Percentiles rank a stretch among this genome's conserved stretches.
Evolutionary conservation across 2,888 invertebrate species (phyloP).

Genomic region (Tiliacea aurago): DNA sequence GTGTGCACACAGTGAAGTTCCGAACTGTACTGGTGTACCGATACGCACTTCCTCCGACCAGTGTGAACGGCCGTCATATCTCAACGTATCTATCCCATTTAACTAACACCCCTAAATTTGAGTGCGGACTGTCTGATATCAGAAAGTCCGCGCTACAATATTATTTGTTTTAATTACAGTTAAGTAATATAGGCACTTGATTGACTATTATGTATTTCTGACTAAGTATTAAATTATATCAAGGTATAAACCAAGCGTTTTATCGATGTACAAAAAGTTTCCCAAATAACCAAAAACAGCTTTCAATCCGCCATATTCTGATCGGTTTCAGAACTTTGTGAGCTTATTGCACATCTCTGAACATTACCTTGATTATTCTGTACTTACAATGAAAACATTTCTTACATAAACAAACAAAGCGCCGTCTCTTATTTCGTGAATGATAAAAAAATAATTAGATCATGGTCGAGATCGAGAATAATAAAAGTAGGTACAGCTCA

Average conservation of each 20-base stretch:
- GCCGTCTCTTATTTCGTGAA: constrained; percentile 8
- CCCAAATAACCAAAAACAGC: background rate
- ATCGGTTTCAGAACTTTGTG: background rate
- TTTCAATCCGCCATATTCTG: background rate
- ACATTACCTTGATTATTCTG: background rate
- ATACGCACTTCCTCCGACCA: constrained; percentile 76
- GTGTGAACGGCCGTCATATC: constrained; percentile 84
- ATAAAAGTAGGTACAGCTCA: constrained; percentile 8
- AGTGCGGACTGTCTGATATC: constrained; percentile 61
- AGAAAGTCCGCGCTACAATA: constrained; percentile 23
- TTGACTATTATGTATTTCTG: background rate
- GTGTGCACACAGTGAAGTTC: constrained; percentile 64
- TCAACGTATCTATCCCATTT: constrained; percentile 70
- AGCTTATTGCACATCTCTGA: background rate
- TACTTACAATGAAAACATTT: background rate
- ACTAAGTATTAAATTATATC: background rate
- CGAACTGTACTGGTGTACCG: constrained; percentile 70
- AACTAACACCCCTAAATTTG: constrained; percentile 73
- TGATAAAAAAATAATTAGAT: constrained; percentile 30
- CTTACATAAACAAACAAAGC: constrained; percentile 23
- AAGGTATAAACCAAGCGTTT: background rate
- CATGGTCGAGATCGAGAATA: constrained; percentile 27
- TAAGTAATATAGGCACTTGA: background rate
- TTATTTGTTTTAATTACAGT: constrained; percentile 40
- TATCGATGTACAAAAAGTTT: background rate